Evolutionary conservation across 2,113 vertebrate species (phyloP).

Genomic region (Syngnathus typhle): DNA sequence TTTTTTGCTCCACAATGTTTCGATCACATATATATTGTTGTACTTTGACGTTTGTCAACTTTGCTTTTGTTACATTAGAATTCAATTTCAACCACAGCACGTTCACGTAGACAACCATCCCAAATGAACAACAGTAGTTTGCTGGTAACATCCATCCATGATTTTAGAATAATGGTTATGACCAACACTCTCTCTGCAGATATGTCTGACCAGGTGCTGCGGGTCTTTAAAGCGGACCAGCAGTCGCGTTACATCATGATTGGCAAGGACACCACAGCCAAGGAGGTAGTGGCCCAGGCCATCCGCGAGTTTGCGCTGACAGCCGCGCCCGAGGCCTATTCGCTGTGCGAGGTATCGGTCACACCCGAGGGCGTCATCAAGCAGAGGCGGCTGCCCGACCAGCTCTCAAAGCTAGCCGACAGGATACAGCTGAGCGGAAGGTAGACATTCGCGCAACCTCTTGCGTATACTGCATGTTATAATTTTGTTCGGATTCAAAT

Average conservation of each 20-base stretch:
- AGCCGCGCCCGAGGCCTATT: constrained; percentile 84
- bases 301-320: constrained; percentile 94
- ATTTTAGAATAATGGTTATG: neutral
- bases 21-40: too few species aligned
- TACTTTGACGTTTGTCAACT: too few species aligned
- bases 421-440: constrained; percentile 95
- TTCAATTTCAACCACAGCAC: neutral
- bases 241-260: constrained; percentile 99
- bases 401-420: constrained; percentile 94
- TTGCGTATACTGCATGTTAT: neutral
- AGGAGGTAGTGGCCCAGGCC: constrained; percentile 92
- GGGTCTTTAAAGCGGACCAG: constrained; percentile 97
- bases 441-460: constrained; percentile 45
- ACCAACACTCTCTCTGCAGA: constrained; percentile 64
- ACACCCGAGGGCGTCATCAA: constrained; percentile 97
- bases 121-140: neutral
- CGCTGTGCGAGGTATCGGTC: constrained; percentile 93
- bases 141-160: neutral
- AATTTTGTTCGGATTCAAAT: too few species aligned
- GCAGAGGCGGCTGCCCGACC: constrained; percentile 89
- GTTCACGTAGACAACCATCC: neutral
- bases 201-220: constrained; percentile 89
- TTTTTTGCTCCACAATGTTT: too few species aligned
- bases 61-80: neutral
- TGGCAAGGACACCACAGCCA: constrained; percentile 94